Percentiles rank a stretch among this genome's conserved stretches.
phyloP scores from a whole-genome alignment of 2,113 vertebrate species.

The Neogale vison region DNA sequence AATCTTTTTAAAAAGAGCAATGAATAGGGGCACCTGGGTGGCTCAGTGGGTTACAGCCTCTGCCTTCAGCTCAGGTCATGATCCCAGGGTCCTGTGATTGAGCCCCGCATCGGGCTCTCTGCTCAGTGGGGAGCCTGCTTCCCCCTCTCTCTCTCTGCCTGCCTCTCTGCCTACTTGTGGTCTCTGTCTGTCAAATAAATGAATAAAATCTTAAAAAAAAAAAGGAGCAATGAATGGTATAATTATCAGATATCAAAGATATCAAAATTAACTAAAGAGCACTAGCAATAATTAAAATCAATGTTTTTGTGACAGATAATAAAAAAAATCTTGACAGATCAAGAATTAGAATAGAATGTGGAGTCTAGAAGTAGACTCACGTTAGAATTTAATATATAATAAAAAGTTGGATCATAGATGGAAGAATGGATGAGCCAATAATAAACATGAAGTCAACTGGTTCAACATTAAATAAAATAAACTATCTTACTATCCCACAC shows the following conservation, averaged over 20 bases:
- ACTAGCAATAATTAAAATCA: constrained; percentile 5
- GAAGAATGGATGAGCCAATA: background rate
- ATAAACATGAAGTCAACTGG: background rate
- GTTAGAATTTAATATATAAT: background rate
- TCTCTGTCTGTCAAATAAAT: too few species aligned
- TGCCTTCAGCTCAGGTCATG: too few species aligned
- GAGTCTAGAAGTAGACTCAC: background rate
- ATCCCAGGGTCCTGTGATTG: too few species aligned
- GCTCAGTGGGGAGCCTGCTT: too few species aligned
- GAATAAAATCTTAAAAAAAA: too few species aligned
- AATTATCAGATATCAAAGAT: background rate
- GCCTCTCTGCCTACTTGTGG: too few species aligned
- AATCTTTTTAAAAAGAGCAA: background rate
- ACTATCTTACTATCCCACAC: background rate
- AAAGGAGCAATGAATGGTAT: background rate
- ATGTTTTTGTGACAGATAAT: background rate
- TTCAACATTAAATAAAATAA: constrained; percentile 4
- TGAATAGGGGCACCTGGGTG: background rate
- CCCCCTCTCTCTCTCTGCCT: too few species aligned
- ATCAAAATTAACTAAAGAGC: constrained; percentile 33
- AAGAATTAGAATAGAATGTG: background rate
- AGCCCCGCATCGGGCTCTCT: too few species aligned
- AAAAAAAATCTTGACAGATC: background rate
- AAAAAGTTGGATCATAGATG: background rate
- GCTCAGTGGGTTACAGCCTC: too few species aligned